A percentile compares a stretch with the other conserved stretches of the same genome.
Conservation (phyloP, 2,113 vertebrate genomes). For the Nibea coibor region DNA sequence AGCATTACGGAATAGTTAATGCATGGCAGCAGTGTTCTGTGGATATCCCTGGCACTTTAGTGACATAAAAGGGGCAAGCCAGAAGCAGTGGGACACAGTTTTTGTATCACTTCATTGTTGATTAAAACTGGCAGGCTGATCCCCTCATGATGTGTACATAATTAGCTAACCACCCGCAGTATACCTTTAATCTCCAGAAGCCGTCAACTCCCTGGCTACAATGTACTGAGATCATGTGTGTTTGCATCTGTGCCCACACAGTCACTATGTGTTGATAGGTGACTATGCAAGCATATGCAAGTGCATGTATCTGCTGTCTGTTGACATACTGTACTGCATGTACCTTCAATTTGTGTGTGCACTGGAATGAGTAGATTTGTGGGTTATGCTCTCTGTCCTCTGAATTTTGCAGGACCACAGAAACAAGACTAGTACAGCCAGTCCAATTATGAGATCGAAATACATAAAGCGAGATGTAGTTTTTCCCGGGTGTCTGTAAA, state of each 20-base stretch:
- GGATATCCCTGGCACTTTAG: constrained; percentile 57
- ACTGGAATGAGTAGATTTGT: constrained; percentile 25
- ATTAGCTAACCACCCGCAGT: constrained; percentile 71
- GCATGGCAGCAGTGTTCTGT: constrained; percentile 41
- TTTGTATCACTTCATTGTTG: constrained; percentile 51
- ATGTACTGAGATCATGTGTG: constrained; percentile 17
- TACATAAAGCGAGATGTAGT: constrained; percentile 41
- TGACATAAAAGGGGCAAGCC: constrained; percentile 64
- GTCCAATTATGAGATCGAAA: constrained; percentile 82
- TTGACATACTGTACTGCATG: constrained; percentile 24
- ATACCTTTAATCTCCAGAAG: constrained; percentile 68
- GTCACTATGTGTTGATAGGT: constrained; percentile 31
- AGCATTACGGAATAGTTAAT: constrained; percentile 56
- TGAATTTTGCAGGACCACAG: constrained; percentile 68
- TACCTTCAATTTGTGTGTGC: constrained; percentile 34
- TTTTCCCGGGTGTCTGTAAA: constrained; percentile 66
- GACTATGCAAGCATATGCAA: constrained; percentile 16
- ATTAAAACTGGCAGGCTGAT: constrained; percentile 70
- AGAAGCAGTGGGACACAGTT: constrained; percentile 45
- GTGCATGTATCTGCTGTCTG: constrained; percentile 31
- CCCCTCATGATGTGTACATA: constrained; percentile 69
- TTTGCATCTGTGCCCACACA: constrained; percentile 45
- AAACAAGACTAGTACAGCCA: constrained; percentile 67
- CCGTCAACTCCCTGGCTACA: constrained; percentile 48
- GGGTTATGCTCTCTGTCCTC: constrained; percentile 66